These are phyloP conservation scores for Pantherophis guttatus DNA, from an alignment of 2,113 vertebrate species.

Conservation along the genomic window DNA sequence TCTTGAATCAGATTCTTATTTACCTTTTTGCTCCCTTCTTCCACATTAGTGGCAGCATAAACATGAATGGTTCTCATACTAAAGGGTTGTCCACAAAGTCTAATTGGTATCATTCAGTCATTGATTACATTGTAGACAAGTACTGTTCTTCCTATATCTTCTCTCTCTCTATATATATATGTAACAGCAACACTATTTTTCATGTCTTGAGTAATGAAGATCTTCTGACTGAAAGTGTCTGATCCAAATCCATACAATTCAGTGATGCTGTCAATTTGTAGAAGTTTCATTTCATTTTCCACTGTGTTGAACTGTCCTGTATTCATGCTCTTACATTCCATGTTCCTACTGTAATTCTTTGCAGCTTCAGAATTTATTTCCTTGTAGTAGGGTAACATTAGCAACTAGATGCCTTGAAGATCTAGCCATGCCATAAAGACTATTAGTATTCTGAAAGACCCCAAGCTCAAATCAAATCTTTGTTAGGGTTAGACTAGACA, in stretches of 20 bases:
- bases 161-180: too few species aligned
- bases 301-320: not conserved
- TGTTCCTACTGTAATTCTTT: not conserved
- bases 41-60: not conserved
- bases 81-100: not conserved
- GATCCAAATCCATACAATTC: not conserved
- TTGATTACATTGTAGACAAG: not conserved
- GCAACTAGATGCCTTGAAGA: not conserved
- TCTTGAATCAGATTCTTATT: not conserved
- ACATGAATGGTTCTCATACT: not conserved
- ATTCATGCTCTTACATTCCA: not conserved
- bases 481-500: not conserved
- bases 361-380: not conserved
- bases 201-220: not conserved
- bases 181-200: not conserved
- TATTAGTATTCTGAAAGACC: not conserved
- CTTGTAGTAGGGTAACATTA: not conserved
- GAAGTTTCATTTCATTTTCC: not conserved
- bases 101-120: not conserved
- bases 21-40: too few species aligned
- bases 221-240: not conserved
- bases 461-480: not conserved
- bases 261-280: not conserved
- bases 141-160: not conserved
- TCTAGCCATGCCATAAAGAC: not conserved